Evolutionary conservation across 2,888 invertebrate genomes (phyloP).

Genomic region (Cheilosia scutellata): DNA sequence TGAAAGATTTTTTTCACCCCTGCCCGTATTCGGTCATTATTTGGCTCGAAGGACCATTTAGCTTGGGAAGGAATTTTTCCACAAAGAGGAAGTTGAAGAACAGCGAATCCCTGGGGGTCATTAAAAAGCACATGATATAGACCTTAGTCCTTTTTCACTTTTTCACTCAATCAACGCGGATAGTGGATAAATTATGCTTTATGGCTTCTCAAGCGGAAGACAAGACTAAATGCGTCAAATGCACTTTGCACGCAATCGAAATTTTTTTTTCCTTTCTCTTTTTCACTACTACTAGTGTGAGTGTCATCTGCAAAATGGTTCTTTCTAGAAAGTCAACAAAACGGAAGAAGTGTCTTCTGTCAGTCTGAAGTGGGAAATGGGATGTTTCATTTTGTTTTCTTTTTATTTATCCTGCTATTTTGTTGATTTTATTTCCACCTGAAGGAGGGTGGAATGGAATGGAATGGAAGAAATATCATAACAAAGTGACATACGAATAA

Average conservation of each 20-base stretch:
- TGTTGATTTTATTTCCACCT: constrained; percentile 15
- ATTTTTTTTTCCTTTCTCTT: not conserved
- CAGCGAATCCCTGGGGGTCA: not conserved
- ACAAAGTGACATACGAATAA: constrained; percentile 25
- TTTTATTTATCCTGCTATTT: constrained; percentile 1
- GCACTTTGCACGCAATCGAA: constrained; percentile 23
- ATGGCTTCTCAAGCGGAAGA: not conserved
- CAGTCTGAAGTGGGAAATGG: constrained; percentile 35
- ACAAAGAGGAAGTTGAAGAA: constrained; percentile 10
- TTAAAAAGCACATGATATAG: constrained; percentile 6
- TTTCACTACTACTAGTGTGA: not conserved
- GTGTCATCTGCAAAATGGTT: not conserved
- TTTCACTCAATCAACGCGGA: constrained; percentile 13
- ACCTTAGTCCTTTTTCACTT: not conserved
- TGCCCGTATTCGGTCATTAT: not conserved
- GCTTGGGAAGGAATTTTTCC: constrained; percentile 17
- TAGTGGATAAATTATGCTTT: constrained; percentile 11
- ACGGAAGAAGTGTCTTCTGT: constrained; percentile 49
- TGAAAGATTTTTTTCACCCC: not conserved
- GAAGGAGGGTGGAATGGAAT: not conserved
- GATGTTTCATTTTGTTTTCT: not conserved
- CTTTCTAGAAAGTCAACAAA: constrained; percentile 26
- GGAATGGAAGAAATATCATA: not conserved
- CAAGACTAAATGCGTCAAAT: constrained; percentile 34
- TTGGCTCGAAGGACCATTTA: constrained; percentile 16